Evolutionary conservation across 2,797 vertebrate genomes (phyloP).

Genomic region (Eptatretus atami): DNA sequence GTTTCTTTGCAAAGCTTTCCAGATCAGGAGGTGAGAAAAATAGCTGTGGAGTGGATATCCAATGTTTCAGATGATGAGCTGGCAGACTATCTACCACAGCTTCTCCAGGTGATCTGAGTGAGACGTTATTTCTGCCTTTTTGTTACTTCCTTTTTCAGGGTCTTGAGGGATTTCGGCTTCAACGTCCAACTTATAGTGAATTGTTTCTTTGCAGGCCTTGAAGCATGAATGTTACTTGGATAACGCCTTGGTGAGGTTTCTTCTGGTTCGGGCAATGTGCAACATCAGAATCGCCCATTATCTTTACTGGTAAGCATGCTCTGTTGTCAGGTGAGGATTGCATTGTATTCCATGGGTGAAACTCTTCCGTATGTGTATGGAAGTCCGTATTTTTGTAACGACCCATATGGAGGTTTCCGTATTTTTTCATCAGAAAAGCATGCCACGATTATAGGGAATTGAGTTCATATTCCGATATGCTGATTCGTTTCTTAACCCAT

Average conservation of each 20-base stretch:
- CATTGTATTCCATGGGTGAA: not conserved
- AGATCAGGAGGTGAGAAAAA: slow-evolving; percentile 45
- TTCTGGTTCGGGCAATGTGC: slow-evolving; percentile 50
- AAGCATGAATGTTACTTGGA: slow-evolving; percentile 76
- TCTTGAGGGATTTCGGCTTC: not conserved
- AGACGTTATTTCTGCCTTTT: not conserved
- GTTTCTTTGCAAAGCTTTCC: slow-evolving; percentile 31
- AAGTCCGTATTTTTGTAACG: too few species aligned
- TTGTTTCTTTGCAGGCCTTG: slow-evolving; percentile 25
- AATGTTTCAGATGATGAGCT: slow-evolving; percentile 60
- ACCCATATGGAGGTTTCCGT: too few species aligned
- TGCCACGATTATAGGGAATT: too few species aligned
- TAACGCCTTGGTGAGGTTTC: slow-evolving; percentile 41
- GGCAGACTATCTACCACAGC: slow-evolving; percentile 62
- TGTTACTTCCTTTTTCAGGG: slow-evolving; percentile 8
- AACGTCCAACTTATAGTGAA: not conserved
- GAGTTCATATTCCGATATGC: too few species aligned
- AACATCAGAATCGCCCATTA: slow-evolving; percentile 59
- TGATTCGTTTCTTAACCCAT: too few species aligned
- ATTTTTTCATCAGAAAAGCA: too few species aligned
- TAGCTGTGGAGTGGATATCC: slow-evolving; percentile 57
- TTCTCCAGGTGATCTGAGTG: slow-evolving; percentile 42
- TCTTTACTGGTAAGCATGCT: slow-evolving; percentile 49
- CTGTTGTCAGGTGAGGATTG: not conserved
- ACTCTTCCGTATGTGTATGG: too few species aligned